These are phyloP conservation scores for Turritopsis dohrnii DNA, from an alignment of 30 jellyfish, hydroid and myxozoan species.

Conservation along the genomic window DNA sequence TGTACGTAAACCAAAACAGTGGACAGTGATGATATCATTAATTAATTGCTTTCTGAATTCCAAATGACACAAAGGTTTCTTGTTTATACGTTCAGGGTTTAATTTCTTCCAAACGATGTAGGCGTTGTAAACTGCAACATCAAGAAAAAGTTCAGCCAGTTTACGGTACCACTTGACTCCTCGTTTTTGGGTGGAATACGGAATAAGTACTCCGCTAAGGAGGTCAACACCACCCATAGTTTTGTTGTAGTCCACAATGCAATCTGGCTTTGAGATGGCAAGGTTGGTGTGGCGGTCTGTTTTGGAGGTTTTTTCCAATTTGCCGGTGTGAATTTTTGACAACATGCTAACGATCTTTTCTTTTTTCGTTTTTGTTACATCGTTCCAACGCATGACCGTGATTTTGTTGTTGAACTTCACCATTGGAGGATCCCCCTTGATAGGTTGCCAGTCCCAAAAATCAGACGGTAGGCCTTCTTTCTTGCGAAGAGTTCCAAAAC, in stretches of 20 bases:
- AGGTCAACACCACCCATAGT: no score
- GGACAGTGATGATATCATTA: background rate
- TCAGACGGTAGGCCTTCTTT: constrained; percentile 3
- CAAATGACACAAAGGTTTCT: background rate
- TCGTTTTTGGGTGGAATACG: constrained; percentile 21
- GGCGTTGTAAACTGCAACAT: constrained; percentile 29
- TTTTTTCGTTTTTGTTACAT: constrained; percentile 23
- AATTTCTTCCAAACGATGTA: constrained; percentile 20
- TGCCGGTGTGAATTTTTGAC: constrained; percentile 17
- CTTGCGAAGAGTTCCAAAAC: constrained; percentile 33
- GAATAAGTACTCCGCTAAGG: constrained; percentile 27
- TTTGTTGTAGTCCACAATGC: no score
- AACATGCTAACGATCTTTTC: constrained; percentile 27
- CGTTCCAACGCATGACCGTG: constrained; percentile 29
- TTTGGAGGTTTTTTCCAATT: background rate
- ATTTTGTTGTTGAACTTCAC: background rate
- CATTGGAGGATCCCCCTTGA: constrained; percentile 27
- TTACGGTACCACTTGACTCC: constrained; percentile 28
- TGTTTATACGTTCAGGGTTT: no score
- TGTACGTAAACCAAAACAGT: background rate
- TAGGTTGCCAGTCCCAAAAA: constrained; percentile 20
- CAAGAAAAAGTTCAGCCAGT: constrained; percentile 26
- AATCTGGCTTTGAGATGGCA: constrained; percentile 7
- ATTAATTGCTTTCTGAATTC: background rate
- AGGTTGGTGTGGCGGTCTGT: background rate